Base-by-base conservation (phyloP, 2,888 invertebrate genomes). In the Ectropis crepuscularia region DNA sequence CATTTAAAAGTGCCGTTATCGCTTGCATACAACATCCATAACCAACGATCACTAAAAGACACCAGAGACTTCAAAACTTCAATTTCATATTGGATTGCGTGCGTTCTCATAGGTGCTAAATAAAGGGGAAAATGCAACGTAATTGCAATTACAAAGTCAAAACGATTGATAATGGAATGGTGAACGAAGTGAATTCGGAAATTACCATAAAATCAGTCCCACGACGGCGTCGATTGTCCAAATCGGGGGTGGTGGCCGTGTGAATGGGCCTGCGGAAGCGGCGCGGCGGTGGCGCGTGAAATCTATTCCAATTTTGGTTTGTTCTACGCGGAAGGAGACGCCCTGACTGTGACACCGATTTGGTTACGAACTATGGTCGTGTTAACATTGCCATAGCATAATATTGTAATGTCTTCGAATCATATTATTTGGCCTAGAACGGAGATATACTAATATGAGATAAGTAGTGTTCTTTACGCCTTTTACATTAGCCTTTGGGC, bases 201-300 rank as follows among this genome's bases (percentile, higher is more conserved):
- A 90, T 90, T 90, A 89, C 83, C 89, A 91, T 90, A 85, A 90
- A 90, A 88, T 87, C 85, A 85, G 82, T 90, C 91, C 86, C 91
- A 91, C 85, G 90, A 80, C 79, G 73, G 76, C 65, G 77, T 78
- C 78, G 76, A 83, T 83, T 83, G 81, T 82, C 75, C 65, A 65
- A 63, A 65, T 74, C 74, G 83, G 78, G 84, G 82, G 84, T 78
- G 65, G 61, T 37, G 82, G 76, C 70, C 79, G 83, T 83, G 83
- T 79, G 78, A 73, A 76, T 70, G 72, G 48, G 60, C 67, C 65
- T 71, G 81, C 83, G 90, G 90, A 89, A 85, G 77, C 72, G 39
- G 80, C 83, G 11, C 38, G 74, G 80, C 83, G 74, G 73, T 83
- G 82, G 77, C 66, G 85, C 90, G 82, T 89, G 85, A 83, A 89